Evolutionary conservation across 2,888 invertebrate genomes (phyloP).

Genomic region (Lathronympha strigana): DNA sequence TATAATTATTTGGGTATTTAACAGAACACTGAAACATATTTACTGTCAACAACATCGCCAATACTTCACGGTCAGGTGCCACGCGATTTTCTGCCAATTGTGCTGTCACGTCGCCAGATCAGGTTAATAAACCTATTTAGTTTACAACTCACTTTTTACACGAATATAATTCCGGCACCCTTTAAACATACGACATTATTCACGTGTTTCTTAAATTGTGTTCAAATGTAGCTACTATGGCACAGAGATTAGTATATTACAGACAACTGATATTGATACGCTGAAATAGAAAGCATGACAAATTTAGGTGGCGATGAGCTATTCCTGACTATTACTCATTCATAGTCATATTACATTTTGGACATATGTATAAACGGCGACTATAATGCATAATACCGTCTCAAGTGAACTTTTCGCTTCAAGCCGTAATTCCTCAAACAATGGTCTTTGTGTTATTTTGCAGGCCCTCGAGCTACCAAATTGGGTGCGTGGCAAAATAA

Average conservation of each 20-base stretch:
- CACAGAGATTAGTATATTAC: neutral
- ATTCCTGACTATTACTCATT: too few relatives aligned
- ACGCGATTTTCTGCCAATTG: slow-evolving; percentile 67
- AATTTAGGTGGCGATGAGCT: too few relatives aligned
- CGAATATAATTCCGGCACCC: slow-evolving; percentile 14
- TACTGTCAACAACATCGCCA: slow-evolving; percentile 16
- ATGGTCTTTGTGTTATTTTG: too few relatives aligned
- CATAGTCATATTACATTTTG: too few relatives aligned
- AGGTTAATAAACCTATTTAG: slow-evolving; percentile 70
- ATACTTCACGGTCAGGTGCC: slow-evolving; percentile 68
- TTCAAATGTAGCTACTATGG: slow-evolving; percentile 3
- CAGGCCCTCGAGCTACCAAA: too few relatives aligned
- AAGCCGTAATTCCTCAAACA: too few relatives aligned
- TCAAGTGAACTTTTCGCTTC: too few relatives aligned
- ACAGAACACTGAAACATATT: neutral
- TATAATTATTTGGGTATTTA: neutral
- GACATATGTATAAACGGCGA: too few relatives aligned
- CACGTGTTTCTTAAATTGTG: slow-evolving; percentile 18
- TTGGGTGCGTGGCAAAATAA: too few relatives aligned
- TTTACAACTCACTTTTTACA: slow-evolving; percentile 34
- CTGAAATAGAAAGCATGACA: neutral
- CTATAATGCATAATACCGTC: too few relatives aligned
- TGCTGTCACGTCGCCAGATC: slow-evolving; percentile 68
- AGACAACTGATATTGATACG: neutral
- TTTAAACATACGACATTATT: slow-evolving; percentile 24